Conservation (phyloP, 2,113 vertebrate genomes). For the Hippocampus barbouri region DNA sequence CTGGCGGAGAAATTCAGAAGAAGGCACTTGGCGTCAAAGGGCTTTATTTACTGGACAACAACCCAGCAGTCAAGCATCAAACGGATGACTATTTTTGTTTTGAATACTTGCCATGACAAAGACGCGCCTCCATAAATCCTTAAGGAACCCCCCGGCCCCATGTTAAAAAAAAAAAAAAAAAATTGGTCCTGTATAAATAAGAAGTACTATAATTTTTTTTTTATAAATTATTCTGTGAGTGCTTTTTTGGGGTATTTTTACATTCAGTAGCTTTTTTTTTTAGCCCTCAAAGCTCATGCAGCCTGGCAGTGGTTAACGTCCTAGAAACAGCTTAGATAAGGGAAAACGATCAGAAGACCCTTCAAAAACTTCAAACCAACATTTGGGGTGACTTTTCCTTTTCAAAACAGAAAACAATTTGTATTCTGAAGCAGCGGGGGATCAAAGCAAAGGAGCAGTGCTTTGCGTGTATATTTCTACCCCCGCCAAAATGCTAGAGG, state of each 20-base stretch:
- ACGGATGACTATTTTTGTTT: background rate
- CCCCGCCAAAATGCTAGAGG: slow-evolving; percentile 28
- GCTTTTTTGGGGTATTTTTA: slow-evolving; percentile 49
- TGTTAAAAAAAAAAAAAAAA: background rate
- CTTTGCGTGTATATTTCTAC: slow-evolving; percentile 33
- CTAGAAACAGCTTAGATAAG: background rate
- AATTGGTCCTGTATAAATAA: slow-evolving; percentile 63
- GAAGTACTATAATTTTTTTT: slow-evolving; percentile 42
- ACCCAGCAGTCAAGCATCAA: background rate
- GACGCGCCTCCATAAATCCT: background rate
- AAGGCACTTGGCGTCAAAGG: background rate
- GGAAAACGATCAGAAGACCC: slow-evolving; percentile 38
- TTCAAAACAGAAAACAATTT: background rate
- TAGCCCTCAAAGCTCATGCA: slow-evolving; percentile 76
- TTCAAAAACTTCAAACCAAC: background rate
- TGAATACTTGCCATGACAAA: background rate
- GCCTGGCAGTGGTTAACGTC: slow-evolving; percentile 59
- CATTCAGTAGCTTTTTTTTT: slow-evolving; percentile 71
- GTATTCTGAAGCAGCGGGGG: slow-evolving; percentile 50
- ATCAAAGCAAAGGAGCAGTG: slow-evolving; percentile 58
- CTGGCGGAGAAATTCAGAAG: slow-evolving; percentile 18
- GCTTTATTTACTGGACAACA: background rate
- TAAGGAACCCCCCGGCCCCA: background rate
- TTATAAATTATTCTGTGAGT: slow-evolving; percentile 52
- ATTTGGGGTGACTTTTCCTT: background rate